Conservation (phyloP, 1,140 invertebrate species). For the Zaprionus vittiger region DNA sequence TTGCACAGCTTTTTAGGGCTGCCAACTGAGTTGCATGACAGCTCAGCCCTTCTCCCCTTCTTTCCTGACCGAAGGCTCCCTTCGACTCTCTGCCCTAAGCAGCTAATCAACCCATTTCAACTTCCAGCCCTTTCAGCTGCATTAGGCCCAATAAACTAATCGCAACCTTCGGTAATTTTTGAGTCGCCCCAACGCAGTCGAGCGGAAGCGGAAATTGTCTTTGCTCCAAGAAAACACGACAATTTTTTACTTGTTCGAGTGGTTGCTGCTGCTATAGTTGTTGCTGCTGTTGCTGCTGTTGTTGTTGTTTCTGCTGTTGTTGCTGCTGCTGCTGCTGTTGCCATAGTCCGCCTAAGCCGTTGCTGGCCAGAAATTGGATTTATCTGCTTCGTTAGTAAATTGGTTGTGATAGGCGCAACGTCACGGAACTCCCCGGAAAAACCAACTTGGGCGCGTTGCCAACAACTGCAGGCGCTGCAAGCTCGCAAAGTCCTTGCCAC, state of each 20-base stretch:
- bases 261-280: slow-evolving; percentile 10
- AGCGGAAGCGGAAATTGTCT: slow-evolving; percentile 78
- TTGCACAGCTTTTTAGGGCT: background rate
- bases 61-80: background rate
- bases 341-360: slow-evolving; percentile 18
- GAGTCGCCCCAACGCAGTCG: slow-evolving; percentile 48
- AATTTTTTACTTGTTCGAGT: slow-evolving; percentile 27
- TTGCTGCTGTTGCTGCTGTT: slow-evolving; percentile 10
- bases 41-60: background rate
- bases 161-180: slow-evolving; percentile 43
- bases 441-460: slow-evolving; percentile 57
- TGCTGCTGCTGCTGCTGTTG: slow-evolving; percentile 13
- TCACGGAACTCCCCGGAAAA: slow-evolving; percentile 47
- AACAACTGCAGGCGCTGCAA: slow-evolving; percentile 52
- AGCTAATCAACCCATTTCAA: slow-evolving; percentile 24
- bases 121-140: slow-evolving; percentile 3
- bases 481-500: background rate
- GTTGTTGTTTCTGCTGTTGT: slow-evolving; percentile 24
- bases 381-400: slow-evolving; percentile 83
- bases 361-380: slow-evolving; percentile 77
- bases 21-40: background rate
- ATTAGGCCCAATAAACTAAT: slow-evolving; percentile 70
- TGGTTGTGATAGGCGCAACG: slow-evolving; percentile 81
- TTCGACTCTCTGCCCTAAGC: background rate
- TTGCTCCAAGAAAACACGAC: slow-evolving; percentile 46